Conservation (phyloP, 1,140 invertebrate genomes). For the Zeugodacus cucurbitae region DNA sequence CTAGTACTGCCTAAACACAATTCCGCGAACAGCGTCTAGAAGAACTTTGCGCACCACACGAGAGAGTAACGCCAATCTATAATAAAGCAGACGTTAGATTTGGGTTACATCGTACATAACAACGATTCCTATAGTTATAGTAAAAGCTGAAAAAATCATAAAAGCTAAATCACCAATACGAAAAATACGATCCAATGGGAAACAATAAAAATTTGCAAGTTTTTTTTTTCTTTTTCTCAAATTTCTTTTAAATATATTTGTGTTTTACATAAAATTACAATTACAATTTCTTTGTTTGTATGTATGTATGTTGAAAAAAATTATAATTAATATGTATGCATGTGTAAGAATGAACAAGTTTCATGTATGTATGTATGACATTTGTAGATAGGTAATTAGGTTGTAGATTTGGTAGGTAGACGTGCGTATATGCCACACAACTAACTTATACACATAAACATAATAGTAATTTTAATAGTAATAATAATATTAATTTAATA, state of each 20-base stretch:
- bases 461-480: background rate
- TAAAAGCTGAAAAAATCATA: background rate
- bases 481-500: background rate
- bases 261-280: slow-evolving; percentile 39
- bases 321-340: slow-evolving; percentile 19
- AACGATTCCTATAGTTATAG: too few species aligned
- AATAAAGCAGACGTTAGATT: too few species aligned
- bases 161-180: background rate
- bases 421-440: background rate
- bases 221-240: slow-evolving; percentile 22
- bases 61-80: too few species aligned
- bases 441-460: slow-evolving; percentile 10
- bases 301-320: slow-evolving; percentile 6
- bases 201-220: slow-evolving; percentile 30
- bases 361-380: background rate
- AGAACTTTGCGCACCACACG: too few species aligned
- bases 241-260: slow-evolving; percentile 39
- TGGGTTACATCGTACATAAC: too few species aligned
- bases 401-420: background rate
- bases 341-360: slow-evolving; percentile 11
- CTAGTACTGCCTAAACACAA: too few species aligned
- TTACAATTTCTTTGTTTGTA: slow-evolving; percentile 20
- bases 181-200: background rate
- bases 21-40: too few species aligned
- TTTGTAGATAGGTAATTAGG: background rate